Evolutionary conservation across 2,797 vertebrate genomes (phyloP).

Genomic region (Coregonus suidteri): DNA sequence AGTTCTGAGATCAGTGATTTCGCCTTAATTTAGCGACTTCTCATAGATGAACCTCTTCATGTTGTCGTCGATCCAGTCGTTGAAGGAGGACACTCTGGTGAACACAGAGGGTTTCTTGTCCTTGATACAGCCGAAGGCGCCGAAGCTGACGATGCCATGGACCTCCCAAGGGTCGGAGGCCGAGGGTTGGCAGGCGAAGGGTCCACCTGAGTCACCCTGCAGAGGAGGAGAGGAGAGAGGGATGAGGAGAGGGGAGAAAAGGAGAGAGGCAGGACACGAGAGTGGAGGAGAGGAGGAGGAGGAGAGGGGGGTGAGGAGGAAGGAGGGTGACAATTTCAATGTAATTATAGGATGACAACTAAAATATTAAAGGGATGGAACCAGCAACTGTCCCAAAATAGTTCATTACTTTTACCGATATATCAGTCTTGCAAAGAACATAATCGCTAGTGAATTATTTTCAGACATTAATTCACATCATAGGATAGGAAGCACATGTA

Average conservation of each 20-base stretch:
- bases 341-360: no score
- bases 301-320: neutral
- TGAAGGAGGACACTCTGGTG: constrained; percentile 74
- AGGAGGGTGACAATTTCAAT: neutral
- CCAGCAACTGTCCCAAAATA: no score
- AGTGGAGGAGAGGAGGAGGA: no score
- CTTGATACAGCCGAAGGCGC: constrained; percentile 64
- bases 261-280: no score
- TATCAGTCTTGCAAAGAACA: no score
- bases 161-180: constrained; percentile 67
- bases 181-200: constrained; percentile 59
- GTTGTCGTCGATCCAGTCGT: constrained; percentile 69
- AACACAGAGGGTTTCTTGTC: constrained; percentile 79
- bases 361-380: no score
- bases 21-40: constrained; percentile 11
- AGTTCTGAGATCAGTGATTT: neutral
- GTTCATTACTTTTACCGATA: no score
- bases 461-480: no score
- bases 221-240: constrained; percentile 6
- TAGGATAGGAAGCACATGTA: no score
- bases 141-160: constrained; percentile 73
- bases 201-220: constrained; percentile 75
- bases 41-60: constrained; percentile 72
- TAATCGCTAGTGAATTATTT: no score
- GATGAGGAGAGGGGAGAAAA: no score